Base-by-base conservation (phyloP, 2,797 vertebrate genomes). In the Leptodactylus fallax region DNA sequence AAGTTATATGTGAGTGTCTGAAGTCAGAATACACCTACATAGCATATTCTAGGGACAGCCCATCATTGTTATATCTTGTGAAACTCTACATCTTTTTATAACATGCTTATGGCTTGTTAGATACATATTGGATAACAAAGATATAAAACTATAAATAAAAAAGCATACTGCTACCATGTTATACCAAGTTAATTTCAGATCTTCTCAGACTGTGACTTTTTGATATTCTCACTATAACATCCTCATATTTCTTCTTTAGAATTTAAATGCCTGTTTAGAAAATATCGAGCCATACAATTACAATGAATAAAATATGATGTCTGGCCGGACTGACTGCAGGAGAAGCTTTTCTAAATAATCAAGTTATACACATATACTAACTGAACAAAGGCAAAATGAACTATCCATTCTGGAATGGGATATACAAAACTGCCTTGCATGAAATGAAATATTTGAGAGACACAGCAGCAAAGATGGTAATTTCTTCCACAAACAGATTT, bases 371-470 rank as follows among this genome's bases (percentile, higher is more conserved):
- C 61, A 88, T 79, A 88, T 72, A 84, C 76, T 88, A 79, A 84
- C 67, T 13, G 36, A 85, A 81, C 83, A 85, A 88, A 74, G 71
- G 45, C 71, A 21, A 85, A 85, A 53, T 23, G 72, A 85, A 80
- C 25, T 79, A 72, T 85, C 63, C 25, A 60, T 79, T 88, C 87
- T 81, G 36, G 76, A 74, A 69, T 76, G 87, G 67, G 56, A 81
- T 76, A 51, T 45, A 51, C 47, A 80, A 83, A 81, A 81, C 77
- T 63, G 63, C 14, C 16, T 63, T 65, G 78, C 83, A 85, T 88
- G 69, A 81, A 88, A 88, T 85, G 21, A 85, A 87, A 83, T 83
- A 61, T 83, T 81, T 79, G 51, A 77, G 81, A 56, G 58, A 61
- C 21, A 82, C 74, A 85, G 23, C 45, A n/a, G 9, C 58, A 71